Conservation (phyloP, 2,888 invertebrate genomes). For the Eumerus sabulonum region DNA sequence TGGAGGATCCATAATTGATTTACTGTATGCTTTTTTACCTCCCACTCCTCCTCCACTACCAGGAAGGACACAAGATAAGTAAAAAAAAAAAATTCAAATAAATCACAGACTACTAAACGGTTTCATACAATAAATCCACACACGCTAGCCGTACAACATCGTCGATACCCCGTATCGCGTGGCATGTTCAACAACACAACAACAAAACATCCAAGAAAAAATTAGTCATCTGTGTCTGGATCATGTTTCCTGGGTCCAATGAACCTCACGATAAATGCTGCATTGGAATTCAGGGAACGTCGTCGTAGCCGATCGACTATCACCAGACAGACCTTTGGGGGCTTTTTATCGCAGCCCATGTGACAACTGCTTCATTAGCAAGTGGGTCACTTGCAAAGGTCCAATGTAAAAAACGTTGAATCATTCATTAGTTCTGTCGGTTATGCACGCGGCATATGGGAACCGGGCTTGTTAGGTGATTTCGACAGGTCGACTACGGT, state of each 20-base stretch:
- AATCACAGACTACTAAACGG: slow-evolving; percentile 55
- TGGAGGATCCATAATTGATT: slow-evolving; percentile 57
- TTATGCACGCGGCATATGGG: slow-evolving; percentile 19
- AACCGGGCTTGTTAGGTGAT: slow-evolving; percentile 41
- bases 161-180: slow-evolving; percentile 30
- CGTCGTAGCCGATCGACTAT: slow-evolving; percentile 12
- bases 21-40: slow-evolving; percentile 16
- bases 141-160: slow-evolving; percentile 6
- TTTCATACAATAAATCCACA: slow-evolving; percentile 32
- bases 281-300: slow-evolving; percentile 49
- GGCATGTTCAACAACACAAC: slow-evolving; percentile 33
- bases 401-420: slow-evolving; percentile 32
- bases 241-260: slow-evolving; percentile 63
- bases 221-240: slow-evolving; percentile 52
- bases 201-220: too few species aligned
- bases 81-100: slow-evolving; percentile 4
- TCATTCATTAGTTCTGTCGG: slow-evolving; percentile 38
- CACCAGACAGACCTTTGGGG: slow-evolving; percentile 5
- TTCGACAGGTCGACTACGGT: slow-evolving; percentile 26
- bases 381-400: slow-evolving; percentile 38
- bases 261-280: slow-evolving; percentile 37
- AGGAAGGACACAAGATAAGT: too few species aligned
- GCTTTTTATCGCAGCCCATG: too few species aligned
- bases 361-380: slow-evolving; percentile 1
- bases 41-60: too few species aligned